A percentile compares a stretch with the other conserved stretches of the same genome.
Conservation (phyloP, 2,797 vertebrate species). For the Bradypodion pumilum region DNA sequence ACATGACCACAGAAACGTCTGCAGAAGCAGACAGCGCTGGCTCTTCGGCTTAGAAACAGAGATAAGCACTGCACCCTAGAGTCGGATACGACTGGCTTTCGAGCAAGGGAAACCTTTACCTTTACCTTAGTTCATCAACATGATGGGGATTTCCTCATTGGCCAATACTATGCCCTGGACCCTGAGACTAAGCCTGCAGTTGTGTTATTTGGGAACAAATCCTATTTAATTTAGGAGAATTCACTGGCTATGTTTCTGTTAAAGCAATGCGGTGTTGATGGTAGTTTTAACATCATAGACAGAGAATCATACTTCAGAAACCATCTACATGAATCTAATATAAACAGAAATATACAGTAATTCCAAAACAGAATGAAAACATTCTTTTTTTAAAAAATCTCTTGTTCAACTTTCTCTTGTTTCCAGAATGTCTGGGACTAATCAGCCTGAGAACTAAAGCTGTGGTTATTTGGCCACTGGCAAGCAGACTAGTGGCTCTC, state of each 20-base stretch:
- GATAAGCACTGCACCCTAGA: too few species aligned
- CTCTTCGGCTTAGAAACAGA: too few species aligned
- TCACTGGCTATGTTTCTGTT: neutral
- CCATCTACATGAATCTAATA: neutral
- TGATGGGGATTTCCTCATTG: neutral
- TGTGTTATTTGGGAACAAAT: neutral
- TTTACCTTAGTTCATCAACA: neutral
- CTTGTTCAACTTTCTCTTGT: conserved; percentile 20
- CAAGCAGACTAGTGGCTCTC: conserved; percentile 20
- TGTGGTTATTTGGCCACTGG: conserved; percentile 30
- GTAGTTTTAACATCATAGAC: neutral
- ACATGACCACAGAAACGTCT: too few species aligned
- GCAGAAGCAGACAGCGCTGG: too few species aligned
- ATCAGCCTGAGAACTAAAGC: conserved; percentile 35
- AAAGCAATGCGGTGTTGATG: neutral
- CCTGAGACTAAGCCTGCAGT: neutral
- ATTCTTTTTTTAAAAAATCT: neutral
- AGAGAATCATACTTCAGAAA: neutral
- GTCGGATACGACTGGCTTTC: too few species aligned
- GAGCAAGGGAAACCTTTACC: too few species aligned
- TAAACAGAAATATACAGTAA: conserved; percentile 6
- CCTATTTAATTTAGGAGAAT: neutral
- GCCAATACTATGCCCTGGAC: neutral
- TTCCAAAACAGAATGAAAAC: conserved; percentile 9
- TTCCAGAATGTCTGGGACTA: conserved; percentile 24